A percentile compares a stretch with the other conserved stretches of the same genome.
Conservation (phyloP, 1,140 invertebrate species). For the Sipha flava region DNA sequence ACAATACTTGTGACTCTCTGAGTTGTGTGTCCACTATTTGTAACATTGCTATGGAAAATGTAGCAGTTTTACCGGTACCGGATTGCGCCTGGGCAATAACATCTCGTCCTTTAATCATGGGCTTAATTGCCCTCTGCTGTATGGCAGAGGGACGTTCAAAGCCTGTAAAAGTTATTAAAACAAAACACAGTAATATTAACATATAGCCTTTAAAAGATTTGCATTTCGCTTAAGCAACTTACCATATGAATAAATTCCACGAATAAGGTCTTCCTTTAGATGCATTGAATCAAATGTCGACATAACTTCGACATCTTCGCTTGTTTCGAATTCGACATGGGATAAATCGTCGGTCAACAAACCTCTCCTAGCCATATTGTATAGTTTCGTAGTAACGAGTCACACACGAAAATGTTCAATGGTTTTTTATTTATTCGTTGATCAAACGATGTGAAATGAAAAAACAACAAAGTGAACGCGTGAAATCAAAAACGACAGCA, state of each 20-base stretch:
- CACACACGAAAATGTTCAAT: too few relatives aligned
- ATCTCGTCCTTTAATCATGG: constrained; percentile 93
- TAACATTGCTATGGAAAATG: constrained; percentile 93
- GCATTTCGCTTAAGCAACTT: too few relatives aligned
- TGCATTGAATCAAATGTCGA: constrained; percentile 96
- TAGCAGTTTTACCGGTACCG: constrained; percentile 98
- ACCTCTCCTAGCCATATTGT: not conserved
- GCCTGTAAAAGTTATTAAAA: constrained; percentile 53
- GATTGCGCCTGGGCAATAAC: constrained; percentile 99
- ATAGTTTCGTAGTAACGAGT: too few relatives aligned
- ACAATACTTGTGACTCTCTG: constrained; percentile 93
- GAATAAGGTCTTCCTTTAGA: constrained; percentile 82
- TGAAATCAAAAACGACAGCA: too few relatives aligned
- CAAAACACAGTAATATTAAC: too few relatives aligned
- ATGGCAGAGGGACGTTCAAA: constrained; percentile 99
- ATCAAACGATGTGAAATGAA: too few relatives aligned
- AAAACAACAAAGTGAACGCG: too few relatives aligned
- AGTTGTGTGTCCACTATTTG: constrained; percentile 88
- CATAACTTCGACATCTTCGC: constrained; percentile 98
- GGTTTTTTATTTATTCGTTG: too few relatives aligned
- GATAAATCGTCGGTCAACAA: constrained; percentile 66
- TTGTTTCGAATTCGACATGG: constrained; percentile 98
- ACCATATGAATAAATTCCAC: too few relatives aligned
- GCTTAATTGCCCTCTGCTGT: constrained; percentile 93
- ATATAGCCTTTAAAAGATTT: constrained; percentile 99